A percentile compares a stretch with the other conserved stretches of the same genome.
Evolutionary conservation across 2,888 invertebrate genomes (phyloP).

Genomic region (Meta bourneti): DNA sequence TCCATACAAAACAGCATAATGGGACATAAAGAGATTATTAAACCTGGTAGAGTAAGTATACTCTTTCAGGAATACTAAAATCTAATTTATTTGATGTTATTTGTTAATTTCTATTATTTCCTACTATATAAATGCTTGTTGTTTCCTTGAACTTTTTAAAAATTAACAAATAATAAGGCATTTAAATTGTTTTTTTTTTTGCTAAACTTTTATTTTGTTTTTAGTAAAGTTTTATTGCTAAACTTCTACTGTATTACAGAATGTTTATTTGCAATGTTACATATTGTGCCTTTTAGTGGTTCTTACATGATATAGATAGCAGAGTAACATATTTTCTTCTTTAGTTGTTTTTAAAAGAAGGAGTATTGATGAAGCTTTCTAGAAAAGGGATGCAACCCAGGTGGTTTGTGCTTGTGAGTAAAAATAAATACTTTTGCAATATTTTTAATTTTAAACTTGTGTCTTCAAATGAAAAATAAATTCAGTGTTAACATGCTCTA

Average conservation of each 20-base stretch:
- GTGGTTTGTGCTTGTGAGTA: constrained; percentile 85
- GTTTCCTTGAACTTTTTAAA: too few species aligned
- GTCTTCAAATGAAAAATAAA: neutral
- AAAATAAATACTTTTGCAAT: constrained; percentile 39
- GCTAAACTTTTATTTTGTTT: neutral
- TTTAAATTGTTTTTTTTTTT: constrained; percentile 13
- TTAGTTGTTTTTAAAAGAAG: constrained; percentile 84
- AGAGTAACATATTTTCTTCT: neutral
- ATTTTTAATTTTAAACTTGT: constrained; percentile 5
- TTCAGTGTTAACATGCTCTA: neutral
- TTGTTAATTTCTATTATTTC: neutral
- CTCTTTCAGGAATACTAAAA: neutral
- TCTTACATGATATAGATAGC: too few species aligned
- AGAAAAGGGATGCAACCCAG: constrained; percentile 85
- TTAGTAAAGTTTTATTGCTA: too few species aligned
- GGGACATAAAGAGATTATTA: constrained; percentile 82
- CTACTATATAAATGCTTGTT: neutral
- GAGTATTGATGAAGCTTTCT: constrained; percentile 85
- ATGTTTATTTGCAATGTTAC: too few species aligned
- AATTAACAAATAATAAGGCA: neutral
- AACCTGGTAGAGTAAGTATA: constrained; percentile 82
- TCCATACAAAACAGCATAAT: constrained; percentile 82
- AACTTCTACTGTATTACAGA: too few species aligned
- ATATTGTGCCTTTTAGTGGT: too few species aligned
- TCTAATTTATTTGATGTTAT: neutral